Base-by-base conservation (phyloP, 2,113 vertebrate genomes). In the Eptatretus burgeri region DNA sequence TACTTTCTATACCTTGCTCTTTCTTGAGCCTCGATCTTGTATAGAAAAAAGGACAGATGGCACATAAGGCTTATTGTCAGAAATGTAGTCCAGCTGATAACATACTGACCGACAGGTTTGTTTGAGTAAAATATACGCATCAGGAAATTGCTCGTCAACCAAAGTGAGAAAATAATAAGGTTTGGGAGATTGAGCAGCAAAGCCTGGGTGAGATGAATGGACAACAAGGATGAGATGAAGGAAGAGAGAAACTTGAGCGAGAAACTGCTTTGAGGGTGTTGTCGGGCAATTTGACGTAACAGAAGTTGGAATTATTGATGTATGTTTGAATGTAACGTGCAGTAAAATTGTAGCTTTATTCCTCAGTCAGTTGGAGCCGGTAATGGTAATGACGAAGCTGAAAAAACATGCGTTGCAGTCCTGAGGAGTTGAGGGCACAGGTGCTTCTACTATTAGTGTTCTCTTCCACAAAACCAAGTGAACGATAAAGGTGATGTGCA, bases 301-400 rank as follows among this genome's bases (percentile, higher is more conserved):
- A 66, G 66, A 70, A 71, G 62, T 70, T 71, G 71, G 71, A 71
- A 49, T 69, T 66, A 64, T 70, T 69, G 69, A 68, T 66, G 67
- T 66, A 63, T 71, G 69, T 69, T 65, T 67, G 49, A 51, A 41
- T 41, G 27, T 41, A 41, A 41, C 27, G 27, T 41, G 27, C 27
- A 41, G 27, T 41, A 5, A 5, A 7, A 3, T 41, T 7, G 27
- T 41, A 17, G 41, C 20, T 11, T 16, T 51, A 95, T 81, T 95
- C 89, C 76, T 98, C 89, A 27, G 83, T 84, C 70, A 95, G 81
- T 79, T 94, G 85, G 76, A 98, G 78, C 75, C 83, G 83, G 77
- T 95, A 98, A 75, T 82, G 85, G 75, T 86, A 84, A 75, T 95
- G 83, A 74, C 87, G 89, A 71, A 95, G 79, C 82, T 98, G 91